A percentile compares a stretch with the other conserved stretches of the same genome.
Conservation (phyloP, 2,888 invertebrate species). For the Melipona bicolor region DNA sequence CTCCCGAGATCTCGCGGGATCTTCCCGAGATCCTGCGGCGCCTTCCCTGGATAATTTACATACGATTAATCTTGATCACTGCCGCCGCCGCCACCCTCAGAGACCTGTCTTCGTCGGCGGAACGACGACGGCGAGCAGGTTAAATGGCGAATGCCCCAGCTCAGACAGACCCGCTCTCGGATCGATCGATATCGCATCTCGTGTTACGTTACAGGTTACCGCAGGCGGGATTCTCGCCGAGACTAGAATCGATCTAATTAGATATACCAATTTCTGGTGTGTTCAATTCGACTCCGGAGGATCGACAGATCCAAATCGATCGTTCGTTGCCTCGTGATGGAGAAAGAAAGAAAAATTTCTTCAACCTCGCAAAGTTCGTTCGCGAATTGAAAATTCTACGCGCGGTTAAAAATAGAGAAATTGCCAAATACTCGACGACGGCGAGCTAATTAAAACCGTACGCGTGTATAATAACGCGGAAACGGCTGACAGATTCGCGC, state of each 20-base stretch:
- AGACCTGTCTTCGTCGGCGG: constrained; percentile 55
- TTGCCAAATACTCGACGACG: not conserved
- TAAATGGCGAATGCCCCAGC: constrained; percentile 61
- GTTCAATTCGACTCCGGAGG: constrained; percentile 9
- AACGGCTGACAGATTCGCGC: constrained; percentile 3
- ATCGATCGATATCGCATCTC: constrained; percentile 66
- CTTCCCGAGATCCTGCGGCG: constrained; percentile 34
- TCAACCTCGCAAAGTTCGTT: too few relatives aligned
- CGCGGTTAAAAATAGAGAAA: too few relatives aligned
- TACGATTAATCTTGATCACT: constrained; percentile 75
- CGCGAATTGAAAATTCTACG: too few relatives aligned
- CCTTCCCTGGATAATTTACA: constrained; percentile 66
- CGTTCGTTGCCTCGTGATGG: too few relatives aligned
- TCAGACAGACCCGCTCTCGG: constrained; percentile 40
- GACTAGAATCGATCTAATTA: constrained; percentile 61
- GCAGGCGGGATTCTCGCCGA: constrained; percentile 41
- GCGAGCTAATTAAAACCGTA: not conserved
- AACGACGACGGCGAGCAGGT: constrained; percentile 58
- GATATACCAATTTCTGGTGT: constrained; percentile 1
- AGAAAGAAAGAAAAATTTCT: not conserved
- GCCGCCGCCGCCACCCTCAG: constrained; percentile 33
- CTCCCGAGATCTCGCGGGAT: constrained; percentile 51
- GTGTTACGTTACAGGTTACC: constrained; percentile 37
- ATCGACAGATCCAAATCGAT: not conserved
- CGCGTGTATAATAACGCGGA: not conserved